Percentiles rank a stretch among this genome's conserved stretches.
phyloP scores from a whole-genome alignment of 2,113 vertebrate genomes.

The Sturnus vulgaris region DNA sequence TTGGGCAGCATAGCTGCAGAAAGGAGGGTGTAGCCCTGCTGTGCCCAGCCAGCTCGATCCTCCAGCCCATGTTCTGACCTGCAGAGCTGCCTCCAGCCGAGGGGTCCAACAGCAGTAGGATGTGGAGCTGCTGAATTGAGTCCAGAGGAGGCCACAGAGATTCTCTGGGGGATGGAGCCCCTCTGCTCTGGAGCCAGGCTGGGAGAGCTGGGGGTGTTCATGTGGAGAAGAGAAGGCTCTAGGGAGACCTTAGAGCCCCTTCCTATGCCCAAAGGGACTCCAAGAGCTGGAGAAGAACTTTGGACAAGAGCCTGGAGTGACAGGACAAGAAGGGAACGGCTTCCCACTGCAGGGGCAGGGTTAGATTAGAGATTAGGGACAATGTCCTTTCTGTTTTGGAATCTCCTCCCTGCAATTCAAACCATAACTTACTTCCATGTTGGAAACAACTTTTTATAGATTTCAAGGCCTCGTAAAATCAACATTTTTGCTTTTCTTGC shows the following conservation, averaged over 20 bases:
- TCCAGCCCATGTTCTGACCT: background rate
- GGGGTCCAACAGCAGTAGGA: background rate
- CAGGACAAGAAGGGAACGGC: background rate
- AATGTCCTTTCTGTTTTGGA: background rate
- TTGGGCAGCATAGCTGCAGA: background rate
- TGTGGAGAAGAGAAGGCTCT: background rate
- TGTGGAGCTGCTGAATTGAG: rapidly evolving
- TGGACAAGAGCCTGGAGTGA: background rate
- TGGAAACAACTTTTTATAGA: background rate
- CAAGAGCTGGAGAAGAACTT: background rate
- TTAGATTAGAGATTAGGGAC: background rate
- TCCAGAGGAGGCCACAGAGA: background rate
- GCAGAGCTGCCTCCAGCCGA: background rate
- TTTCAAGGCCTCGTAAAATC: background rate
- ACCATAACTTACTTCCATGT: background rate
- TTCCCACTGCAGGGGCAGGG: background rate
- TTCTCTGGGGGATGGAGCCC: background rate
- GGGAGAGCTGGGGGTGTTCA: background rate
- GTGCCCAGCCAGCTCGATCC: background rate
- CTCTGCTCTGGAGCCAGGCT: background rate
- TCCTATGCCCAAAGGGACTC: background rate
- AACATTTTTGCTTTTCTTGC: background rate
- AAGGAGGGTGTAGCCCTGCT: background rate
- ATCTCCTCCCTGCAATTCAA: background rate
- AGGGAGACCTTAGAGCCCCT: rapidly evolving